These are phyloP conservation scores for Dysdera silvatica DNA, from an alignment of 1,140 invertebrate species.

Conservation along the genomic window DNA sequence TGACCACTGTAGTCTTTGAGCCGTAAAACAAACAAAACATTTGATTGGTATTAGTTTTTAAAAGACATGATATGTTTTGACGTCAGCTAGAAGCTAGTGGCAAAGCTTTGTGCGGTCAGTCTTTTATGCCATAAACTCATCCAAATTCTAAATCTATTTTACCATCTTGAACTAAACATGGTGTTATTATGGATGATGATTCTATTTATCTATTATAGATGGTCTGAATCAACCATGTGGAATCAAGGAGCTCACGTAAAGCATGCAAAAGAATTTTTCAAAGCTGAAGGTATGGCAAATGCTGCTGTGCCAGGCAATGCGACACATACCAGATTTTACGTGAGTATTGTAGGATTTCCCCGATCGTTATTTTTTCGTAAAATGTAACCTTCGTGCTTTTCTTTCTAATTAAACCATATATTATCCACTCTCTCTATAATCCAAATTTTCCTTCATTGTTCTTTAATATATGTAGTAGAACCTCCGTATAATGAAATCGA, in stretches of 20 bases:
- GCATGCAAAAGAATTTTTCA: constrained; percentile 67
- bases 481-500: too few relatives aligned
- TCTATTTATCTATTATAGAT: constrained; percentile 50
- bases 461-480: neutral
- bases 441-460: neutral
- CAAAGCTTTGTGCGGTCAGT: neutral
- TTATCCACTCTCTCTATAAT: neutral
- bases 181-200: neutral
- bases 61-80: neutral
- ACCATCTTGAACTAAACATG: neutral
- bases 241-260: constrained; percentile 69
- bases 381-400: neutral
- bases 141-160: neutral
- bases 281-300: constrained; percentile 65
- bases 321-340: constrained; percentile 73
- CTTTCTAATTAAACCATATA: neutral
- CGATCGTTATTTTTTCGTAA: neutral
- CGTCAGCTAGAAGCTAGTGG: neutral
- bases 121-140: neutral
- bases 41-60: neutral
- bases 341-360: constrained; percentile 49
- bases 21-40: neutral
- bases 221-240: constrained; percentile 66
- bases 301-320: constrained; percentile 73
- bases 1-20: too few relatives aligned